A percentile compares a stretch with the other conserved stretches of the same genome.
These are phyloP conservation scores for Ophthalmolycus amberensis DNA, from an alignment of 2,113 vertebrate genomes.

Conservation along the genomic window DNA sequence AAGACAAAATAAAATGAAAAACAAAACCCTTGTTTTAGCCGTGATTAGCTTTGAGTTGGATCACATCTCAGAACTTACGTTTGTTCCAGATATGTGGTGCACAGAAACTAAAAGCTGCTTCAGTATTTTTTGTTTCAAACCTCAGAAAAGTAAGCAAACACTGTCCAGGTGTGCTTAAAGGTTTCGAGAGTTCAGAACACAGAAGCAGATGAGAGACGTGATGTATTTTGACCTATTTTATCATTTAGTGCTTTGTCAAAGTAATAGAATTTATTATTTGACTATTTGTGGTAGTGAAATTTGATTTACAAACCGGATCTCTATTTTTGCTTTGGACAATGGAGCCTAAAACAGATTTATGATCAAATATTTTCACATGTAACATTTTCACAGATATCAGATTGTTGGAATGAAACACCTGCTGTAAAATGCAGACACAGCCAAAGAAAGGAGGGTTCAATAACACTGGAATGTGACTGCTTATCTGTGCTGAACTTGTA, in stretches of 20 bases:
- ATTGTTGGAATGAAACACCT: constrained; percentile 28
- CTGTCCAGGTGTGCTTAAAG: not conserved
- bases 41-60: not conserved
- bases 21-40: not conserved
- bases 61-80: not conserved
- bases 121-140: not conserved
- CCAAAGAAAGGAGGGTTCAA: constrained; percentile 1
- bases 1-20: not conserved
- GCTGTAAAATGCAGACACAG: constrained; percentile 16
- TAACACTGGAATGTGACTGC: constrained; percentile 25
- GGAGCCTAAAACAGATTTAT: not conserved
- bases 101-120: not conserved
- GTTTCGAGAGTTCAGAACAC: not conserved
- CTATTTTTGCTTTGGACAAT: not conserved
- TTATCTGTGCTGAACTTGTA: constrained; percentile 23
- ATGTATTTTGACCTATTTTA: not conserved
- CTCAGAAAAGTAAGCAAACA: not conserved
- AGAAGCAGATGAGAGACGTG: not conserved
- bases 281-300: not conserved
- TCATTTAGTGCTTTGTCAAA: not conserved
- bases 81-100: not conserved
- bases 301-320: not conserved
- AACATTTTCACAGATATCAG: constrained; percentile 12
- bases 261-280: not conserved
- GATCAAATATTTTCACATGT: not conserved